phyloP scores from a whole-genome alignment of 2,888 invertebrate species.

The Uropetala carovei region DNA sequence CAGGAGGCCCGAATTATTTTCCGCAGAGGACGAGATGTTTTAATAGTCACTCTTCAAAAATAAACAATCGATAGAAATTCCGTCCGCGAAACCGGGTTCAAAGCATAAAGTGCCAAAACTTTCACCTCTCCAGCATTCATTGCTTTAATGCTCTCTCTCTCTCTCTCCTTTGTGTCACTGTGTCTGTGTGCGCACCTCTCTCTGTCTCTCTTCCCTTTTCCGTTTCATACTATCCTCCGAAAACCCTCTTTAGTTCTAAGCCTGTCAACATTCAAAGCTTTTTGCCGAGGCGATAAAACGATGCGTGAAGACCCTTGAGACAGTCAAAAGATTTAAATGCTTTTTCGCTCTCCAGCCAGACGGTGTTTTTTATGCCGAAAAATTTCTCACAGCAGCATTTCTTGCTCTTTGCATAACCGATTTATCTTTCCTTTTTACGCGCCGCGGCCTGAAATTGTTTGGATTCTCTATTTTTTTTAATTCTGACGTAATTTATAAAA shows the following conservation, averaged over 20 bases:
- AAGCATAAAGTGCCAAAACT: background rate
- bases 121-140: background rate
- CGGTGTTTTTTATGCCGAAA: background rate
- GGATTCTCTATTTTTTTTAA: no score
- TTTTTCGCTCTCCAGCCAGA: background rate
- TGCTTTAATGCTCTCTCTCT: background rate
- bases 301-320: slow-evolving; percentile 32
- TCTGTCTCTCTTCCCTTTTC: background rate
- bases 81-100: no score
- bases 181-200: background rate
- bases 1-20: no score
- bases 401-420: slow-evolving; percentile 22
- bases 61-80: no score
- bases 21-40: no score
- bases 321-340: slow-evolving; percentile 12
- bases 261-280: background rate
- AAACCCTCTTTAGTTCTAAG: slow-evolving; percentile 18
- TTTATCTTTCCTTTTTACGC: background rate
- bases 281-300: slow-evolving; percentile 27
- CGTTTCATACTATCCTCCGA: background rate
- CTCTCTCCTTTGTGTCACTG: background rate
- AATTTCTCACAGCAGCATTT: slow-evolving; percentile 17
- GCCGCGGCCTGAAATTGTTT: background rate
- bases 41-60: no score
- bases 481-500: no score